Conservation (phyloP, 2,888 invertebrate genomes). For the Athetis lepigone region DNA sequence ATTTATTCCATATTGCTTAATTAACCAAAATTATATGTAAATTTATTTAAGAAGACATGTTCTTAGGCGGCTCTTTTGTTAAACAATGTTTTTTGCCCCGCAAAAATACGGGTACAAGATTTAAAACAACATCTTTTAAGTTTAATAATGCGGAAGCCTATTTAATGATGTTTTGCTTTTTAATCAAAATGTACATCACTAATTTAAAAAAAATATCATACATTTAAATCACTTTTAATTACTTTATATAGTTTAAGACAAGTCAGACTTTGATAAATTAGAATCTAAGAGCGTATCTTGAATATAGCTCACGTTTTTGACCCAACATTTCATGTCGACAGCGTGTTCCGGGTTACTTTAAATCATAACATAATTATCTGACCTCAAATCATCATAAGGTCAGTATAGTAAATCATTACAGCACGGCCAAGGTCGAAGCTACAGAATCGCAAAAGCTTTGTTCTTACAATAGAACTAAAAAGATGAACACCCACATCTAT, state of each 20-base stretch:
- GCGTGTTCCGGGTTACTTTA: conserved; percentile 81
- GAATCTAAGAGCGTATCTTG: conserved; percentile 51
- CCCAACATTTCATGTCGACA: conserved; percentile 74
- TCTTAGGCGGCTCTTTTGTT: background rate
- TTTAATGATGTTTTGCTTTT: conserved; percentile 14
- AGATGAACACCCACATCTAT: conserved; percentile 61
- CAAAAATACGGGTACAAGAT: background rate
- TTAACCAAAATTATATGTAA: background rate
- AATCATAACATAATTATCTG: conserved; percentile 76
- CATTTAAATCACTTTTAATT: conserved; percentile 10
- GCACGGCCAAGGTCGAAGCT: conserved; percentile 73
- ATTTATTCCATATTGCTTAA: conserved; percentile 4
- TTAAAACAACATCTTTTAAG: conserved; percentile 7
- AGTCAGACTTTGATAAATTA: conserved; percentile 21
- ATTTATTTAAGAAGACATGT: background rate
- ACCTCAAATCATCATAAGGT: conserved; percentile 76
- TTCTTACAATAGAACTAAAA: conserved; percentile 63
- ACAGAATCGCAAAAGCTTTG: conserved; percentile 56
- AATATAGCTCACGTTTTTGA: conserved; percentile 79
- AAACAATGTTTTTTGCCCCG: background rate
- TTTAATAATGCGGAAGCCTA: conserved; percentile 38
- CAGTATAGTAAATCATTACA: conserved; percentile 75
- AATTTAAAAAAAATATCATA: conserved; percentile 3
- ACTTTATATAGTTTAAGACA: conserved; percentile 16
- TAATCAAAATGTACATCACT: conserved; percentile 9